These are phyloP conservation scores for Rhipidura dahli DNA, from an alignment of 2,113 vertebrate genomes.

Conservation along the genomic window DNA sequence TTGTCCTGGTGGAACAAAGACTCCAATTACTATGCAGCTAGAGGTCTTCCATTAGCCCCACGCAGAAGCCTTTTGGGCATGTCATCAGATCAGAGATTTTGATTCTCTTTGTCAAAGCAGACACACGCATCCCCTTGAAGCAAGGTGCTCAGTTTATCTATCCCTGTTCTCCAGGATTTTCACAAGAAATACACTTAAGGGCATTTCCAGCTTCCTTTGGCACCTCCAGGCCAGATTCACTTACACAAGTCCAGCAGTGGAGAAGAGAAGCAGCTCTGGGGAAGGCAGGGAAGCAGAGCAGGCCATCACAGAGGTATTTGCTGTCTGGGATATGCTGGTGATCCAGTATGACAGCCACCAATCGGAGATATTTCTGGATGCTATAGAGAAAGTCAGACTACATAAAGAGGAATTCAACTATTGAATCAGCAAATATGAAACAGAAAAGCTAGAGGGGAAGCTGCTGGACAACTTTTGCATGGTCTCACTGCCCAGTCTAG, in stretches of 20 bases:
- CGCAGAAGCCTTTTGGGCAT: neutral
- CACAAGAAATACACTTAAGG: neutral
- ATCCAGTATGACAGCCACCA: slow-evolving; percentile 99
- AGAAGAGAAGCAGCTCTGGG: slow-evolving; percentile 79
- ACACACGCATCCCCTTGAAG: neutral
- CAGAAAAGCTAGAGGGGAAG: neutral
- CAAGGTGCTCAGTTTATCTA: neutral
- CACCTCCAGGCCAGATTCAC: slow-evolving; percentile 25
- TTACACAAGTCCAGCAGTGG: slow-evolving; percentile 74
- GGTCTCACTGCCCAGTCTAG: neutral
- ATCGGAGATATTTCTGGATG: slow-evolving; percentile 88
- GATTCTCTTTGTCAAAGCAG: neutral
- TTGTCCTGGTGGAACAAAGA: neutral
- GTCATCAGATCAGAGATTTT: neutral
- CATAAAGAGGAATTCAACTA: neutral
- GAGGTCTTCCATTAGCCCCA: neutral
- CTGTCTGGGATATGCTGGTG: slow-evolving; percentile 74
- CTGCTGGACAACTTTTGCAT: neutral
- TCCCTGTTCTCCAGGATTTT: neutral
- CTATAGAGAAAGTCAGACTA: slow-evolving; percentile 66
- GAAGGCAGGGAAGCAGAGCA: slow-evolving; percentile 14
- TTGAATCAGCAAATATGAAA: neutral
- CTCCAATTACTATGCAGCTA: neutral
- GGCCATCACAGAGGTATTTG: slow-evolving; percentile 54
- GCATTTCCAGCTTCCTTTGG: neutral